Percentiles rank a stretch among this genome's conserved stretches.
Conservation (phyloP, 2,113 vertebrate species). For the Grantiella picta region DNA sequence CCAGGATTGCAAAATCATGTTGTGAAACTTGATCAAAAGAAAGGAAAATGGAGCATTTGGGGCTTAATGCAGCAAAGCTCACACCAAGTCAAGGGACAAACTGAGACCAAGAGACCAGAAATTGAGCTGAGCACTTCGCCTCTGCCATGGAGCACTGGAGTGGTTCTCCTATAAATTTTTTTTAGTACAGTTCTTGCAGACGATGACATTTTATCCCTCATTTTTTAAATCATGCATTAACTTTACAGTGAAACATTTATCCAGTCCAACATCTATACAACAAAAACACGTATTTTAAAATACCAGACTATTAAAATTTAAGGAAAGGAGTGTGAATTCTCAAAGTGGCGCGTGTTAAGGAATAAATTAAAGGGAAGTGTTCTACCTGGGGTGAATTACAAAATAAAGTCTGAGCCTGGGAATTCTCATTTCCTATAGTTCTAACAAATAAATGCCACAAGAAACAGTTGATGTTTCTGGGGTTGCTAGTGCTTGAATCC, state of each 20-base stretch:
- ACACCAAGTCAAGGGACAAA: background rate
- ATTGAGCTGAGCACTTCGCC: background rate
- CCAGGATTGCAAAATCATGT: background rate
- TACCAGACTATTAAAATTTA: background rate
- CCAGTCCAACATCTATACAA: background rate
- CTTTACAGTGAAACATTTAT: background rate
- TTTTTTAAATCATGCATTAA: background rate
- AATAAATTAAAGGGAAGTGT: conserved; percentile 11
- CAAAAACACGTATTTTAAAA: background rate
- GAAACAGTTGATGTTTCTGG: background rate
- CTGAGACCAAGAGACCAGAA: background rate
- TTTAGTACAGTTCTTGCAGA: background rate
- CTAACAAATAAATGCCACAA: background rate
- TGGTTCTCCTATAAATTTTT: background rate
- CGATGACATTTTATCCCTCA: background rate
- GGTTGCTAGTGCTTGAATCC: background rate
- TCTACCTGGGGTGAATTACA: background rate
- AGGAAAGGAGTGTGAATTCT: background rate
- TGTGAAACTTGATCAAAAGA: background rate
- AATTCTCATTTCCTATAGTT: background rate
- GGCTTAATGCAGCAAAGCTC: background rate
- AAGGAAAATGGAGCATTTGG: background rate
- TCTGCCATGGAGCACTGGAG: background rate
- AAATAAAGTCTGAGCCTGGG: background rate
- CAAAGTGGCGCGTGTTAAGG: background rate